Percentiles rank a stretch among this genome's conserved stretches.
Evolutionary conservation across 2,888 invertebrate species (phyloP).

Genomic region (Gortyna flavago): DNA sequence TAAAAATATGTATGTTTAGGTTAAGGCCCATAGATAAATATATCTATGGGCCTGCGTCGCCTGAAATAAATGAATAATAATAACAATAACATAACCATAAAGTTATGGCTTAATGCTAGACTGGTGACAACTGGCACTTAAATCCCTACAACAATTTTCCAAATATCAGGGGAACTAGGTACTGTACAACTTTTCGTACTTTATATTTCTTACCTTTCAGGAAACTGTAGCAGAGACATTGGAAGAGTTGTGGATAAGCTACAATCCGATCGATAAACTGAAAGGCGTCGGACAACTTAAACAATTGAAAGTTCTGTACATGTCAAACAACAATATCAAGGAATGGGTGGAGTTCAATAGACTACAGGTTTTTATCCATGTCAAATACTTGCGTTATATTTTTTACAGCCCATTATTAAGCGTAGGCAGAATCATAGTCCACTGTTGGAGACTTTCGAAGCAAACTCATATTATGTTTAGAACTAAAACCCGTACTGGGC

Average conservation of each 20-base stretch:
- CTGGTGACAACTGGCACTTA: not conserved
- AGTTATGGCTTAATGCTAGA: not conserved
- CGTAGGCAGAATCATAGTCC: not conserved
- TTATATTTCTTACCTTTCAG: constrained; percentile 76
- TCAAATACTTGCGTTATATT: not conserved
- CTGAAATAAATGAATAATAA: no score
- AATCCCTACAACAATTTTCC: not conserved
- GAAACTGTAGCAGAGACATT: constrained; percentile 96
- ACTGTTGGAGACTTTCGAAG: not conserved
- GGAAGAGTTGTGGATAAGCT: constrained; percentile 98
- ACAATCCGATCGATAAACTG: constrained; percentile 97
- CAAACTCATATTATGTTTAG: not conserved
- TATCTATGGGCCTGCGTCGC: no score
- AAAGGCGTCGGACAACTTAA: constrained; percentile 95
- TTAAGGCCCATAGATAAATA: no score
- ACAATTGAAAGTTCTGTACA: constrained; percentile 94
- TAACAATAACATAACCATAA: not conserved
- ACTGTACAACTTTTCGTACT: not conserved
- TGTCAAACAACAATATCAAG: constrained; percentile 95
- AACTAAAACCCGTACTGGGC: not conserved
- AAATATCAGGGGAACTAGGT: not conserved
- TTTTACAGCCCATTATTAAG: not conserved
- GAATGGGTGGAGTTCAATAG: constrained; percentile 96
- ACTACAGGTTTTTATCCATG: constrained; percentile 76
- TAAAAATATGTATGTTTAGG: no score